Base-by-base conservation (phyloP, 2,888 invertebrate genomes). In the Nomada fucata region DNA sequence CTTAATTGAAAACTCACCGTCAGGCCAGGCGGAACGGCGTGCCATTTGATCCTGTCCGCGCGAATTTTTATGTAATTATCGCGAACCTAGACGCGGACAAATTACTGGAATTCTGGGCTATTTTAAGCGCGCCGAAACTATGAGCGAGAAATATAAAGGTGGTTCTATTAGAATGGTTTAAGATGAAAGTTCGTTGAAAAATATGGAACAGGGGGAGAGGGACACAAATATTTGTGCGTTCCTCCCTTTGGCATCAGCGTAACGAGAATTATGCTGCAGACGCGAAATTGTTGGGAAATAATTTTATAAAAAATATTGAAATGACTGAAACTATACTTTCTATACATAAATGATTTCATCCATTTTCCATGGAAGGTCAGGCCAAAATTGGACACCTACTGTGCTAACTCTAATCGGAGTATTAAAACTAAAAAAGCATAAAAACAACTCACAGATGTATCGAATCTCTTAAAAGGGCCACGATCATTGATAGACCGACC, bases 1-100 rank as follows among this genome's bases (percentile, higher is more conserved):
- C 76, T 83, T 76, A 82, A 82, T 82, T 83, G 82, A 81, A 77
- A 77, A 83, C 73, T 67, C 65, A 26, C 52, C 57, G 73, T 13
- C 61, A 63, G 75, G 61, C 42, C 57, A 73, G 5, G 42, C 82
- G 60, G 23, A 64, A 60, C 65, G 5, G 29, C 26, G 20, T 36
- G 64, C 42, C 23, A n/a, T 76, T 70, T 64, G 26, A 63, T 76
- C 47, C 23, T 20, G 10, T 44, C 26, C n/a, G 36, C 1, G 52
- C n/a, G 57, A 57, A 26, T 42, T 61, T 67, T 68, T 67, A 23
- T 50, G 20, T 36, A 36, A 78, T 67, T 67, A 67, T 47, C n/a
- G 36, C 23, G 15, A 20, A 63, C 29, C 55, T n/a, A 76, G 44
- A 23, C 71, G n/a, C 23, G 71, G 52, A 20, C 61, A 65, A 79